Evolutionary conservation across 2,113 vertebrate genomes (phyloP).

Genomic region (Athene noctua): DNA sequence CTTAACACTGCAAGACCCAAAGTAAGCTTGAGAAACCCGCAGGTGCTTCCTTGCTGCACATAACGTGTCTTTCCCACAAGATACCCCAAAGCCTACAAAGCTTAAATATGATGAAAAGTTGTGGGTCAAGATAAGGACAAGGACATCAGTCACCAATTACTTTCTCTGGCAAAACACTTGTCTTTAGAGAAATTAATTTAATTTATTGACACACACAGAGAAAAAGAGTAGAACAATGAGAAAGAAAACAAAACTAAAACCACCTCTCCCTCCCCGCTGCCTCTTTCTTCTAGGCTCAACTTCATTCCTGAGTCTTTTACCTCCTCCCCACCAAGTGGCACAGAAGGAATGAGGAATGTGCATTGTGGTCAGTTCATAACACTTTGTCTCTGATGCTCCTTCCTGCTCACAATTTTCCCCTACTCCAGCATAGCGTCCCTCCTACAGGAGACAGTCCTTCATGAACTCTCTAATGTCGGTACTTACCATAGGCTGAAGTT

Average conservation of each 20-base stretch:
- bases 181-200: not conserved
- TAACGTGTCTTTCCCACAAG: not conserved
- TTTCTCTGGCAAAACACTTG: fast-evolving
- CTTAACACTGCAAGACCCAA: not conserved
- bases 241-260: not conserved
- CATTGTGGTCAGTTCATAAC: not conserved
- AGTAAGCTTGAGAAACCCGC: not conserved
- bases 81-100: not conserved
- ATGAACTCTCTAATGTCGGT: not conserved
- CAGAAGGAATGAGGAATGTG: not conserved
- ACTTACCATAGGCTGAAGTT: not conserved
- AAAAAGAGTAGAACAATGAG: not conserved
- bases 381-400: not conserved
- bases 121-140: not conserved
- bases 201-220: not conserved
- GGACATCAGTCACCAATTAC: not conserved
- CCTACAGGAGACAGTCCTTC: not conserved
- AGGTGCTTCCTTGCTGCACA: not conserved
- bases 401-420: not conserved
- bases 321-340: not conserved
- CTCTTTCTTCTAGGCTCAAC: not conserved
- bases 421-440: not conserved
- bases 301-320: not conserved
- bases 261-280: too few relatives aligned
- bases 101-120: not conserved